Evolutionary conservation across 37 sponge, comb jelly and placozoan species (phyloP).

Genomic region (Ianthella basta): DNA sequence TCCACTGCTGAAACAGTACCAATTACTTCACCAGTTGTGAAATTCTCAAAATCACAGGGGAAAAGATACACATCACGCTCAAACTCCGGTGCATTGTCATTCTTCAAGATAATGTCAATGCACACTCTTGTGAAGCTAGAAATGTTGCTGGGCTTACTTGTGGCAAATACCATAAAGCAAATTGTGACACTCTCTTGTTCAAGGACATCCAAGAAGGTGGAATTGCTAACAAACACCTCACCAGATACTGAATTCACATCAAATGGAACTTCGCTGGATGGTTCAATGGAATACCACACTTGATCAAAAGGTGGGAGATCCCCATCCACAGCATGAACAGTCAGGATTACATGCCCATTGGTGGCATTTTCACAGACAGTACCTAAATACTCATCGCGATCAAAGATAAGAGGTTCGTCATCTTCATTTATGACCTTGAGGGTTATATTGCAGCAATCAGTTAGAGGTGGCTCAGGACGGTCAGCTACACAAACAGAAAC

Average conservation of each 20-base stretch:
- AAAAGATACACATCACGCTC: background rate
- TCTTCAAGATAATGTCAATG: conserved; percentile 46
- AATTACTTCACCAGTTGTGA: background rate
- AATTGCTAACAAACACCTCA: background rate
- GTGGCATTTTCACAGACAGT: conserved; percentile 46
- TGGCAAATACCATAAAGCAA: conserved; percentile 13
- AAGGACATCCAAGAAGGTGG: conserved; percentile 1
- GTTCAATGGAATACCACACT: background rate
- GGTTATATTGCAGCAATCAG: conserved; percentile 42
- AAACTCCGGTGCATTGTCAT: conserved; percentile 59
- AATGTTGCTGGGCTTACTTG: background rate
- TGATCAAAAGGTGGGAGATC: conserved; percentile 42
- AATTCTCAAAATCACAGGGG: conserved; percentile 44
- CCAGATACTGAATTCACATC: background rate
- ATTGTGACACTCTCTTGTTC: background rate
- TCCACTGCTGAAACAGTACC: conserved; percentile 52
- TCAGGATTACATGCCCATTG: conserved; percentile 37
- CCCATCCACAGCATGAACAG: conserved; percentile 44
- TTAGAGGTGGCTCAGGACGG: conserved; percentile 6
- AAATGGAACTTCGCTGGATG: conserved; percentile 3
- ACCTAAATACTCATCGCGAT: conserved; percentile 40
- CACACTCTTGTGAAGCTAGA: conserved; percentile 6
- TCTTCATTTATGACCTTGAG: conserved; percentile 61
- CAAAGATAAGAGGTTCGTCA: conserved; percentile 68
- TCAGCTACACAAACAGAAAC: conserved; percentile 50